Conservation (phyloP, 2,888 invertebrate genomes). For the Ganaspis brasiliensis region DNA sequence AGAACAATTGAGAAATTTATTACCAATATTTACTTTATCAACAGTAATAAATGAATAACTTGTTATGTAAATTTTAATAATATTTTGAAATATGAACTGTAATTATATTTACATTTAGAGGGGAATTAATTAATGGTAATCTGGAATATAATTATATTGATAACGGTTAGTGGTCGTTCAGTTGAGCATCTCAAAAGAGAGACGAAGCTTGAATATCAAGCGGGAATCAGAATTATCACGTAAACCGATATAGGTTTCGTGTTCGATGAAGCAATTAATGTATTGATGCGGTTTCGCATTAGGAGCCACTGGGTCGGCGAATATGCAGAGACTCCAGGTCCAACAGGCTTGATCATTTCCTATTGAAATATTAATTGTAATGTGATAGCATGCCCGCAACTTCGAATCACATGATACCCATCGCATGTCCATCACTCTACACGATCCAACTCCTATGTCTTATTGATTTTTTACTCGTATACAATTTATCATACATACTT, state of each 20-base stretch:
- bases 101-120: not conserved
- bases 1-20: too few relatives aligned
- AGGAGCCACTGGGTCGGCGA: conserved; percentile 49
- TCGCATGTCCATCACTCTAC: conserved; percentile 67
- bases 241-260: conserved; percentile 76
- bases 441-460: conserved; percentile 54
- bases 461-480: conserved; percentile 61
- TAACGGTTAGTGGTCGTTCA: not conserved
- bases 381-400: conserved; percentile 68
- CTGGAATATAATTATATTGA: conserved; percentile 4
- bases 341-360: conserved; percentile 71
- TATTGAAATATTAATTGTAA: conserved; percentile 78
- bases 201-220: conserved; percentile 70
- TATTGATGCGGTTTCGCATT: conserved; percentile 65
- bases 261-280: conserved; percentile 79
- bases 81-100: not conserved
- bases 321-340: conserved; percentile 53
- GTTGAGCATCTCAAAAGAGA: conserved; percentile 46
- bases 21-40: too few relatives aligned
- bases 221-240: conserved; percentile 63
- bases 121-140: conserved; percentile 25
- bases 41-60: too few relatives aligned
- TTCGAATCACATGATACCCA: conserved; percentile 70
- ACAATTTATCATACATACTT: conserved; percentile 52
- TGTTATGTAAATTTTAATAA: too few relatives aligned